Conservation (phyloP, 2,797 vertebrate species). For the Aplochiton taeniatus region DNA sequence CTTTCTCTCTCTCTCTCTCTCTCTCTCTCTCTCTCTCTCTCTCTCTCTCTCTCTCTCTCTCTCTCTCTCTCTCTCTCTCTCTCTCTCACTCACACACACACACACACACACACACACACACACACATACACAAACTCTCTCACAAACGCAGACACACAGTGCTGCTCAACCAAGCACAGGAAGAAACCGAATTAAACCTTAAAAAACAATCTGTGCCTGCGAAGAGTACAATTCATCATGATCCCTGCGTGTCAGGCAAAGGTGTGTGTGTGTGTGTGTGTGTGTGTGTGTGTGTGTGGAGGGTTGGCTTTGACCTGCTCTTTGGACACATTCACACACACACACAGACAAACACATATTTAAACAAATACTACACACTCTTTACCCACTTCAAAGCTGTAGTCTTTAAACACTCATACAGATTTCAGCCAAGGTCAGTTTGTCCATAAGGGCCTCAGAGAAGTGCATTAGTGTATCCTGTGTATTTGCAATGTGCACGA, state of each 20-base stretch:
- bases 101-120: slow-evolving; percentile 16
- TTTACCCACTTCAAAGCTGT: slow-evolving; percentile 58
- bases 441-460: slow-evolving; percentile 67
- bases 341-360: slow-evolving; percentile 19
- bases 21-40: slow-evolving; percentile 23
- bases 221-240: slow-evolving; percentile 98
- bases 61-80: slow-evolving; percentile 44
- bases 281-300: slow-evolving; percentile 30
- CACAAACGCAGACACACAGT: slow-evolving; percentile 59
- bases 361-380: slow-evolving; percentile 23
- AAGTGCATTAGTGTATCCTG: too few species aligned
- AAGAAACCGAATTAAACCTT: slow-evolving; percentile 99
- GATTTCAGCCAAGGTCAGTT: slow-evolving; percentile 83
- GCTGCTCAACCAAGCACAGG: slow-evolving; percentile 99
- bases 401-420: slow-evolving; percentile 79
- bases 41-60: slow-evolving; percentile 26
- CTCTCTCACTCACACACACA: slow-evolving; percentile 26
- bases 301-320: slow-evolving; percentile 76
- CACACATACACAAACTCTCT: slow-evolving; percentile 10
- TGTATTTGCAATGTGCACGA: too few species aligned
- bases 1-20: slow-evolving; percentile 70
- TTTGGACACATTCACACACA: slow-evolving; percentile 66
- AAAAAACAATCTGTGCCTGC: slow-evolving; percentile 98
- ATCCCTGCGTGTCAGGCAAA: slow-evolving; percentile 85
- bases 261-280: slow-evolving; percentile 34